A percentile compares a stretch with the other conserved stretches of the same genome.
Conservation (phyloP, 2,888 invertebrate genomes). For the Aphodius sticticus region DNA sequence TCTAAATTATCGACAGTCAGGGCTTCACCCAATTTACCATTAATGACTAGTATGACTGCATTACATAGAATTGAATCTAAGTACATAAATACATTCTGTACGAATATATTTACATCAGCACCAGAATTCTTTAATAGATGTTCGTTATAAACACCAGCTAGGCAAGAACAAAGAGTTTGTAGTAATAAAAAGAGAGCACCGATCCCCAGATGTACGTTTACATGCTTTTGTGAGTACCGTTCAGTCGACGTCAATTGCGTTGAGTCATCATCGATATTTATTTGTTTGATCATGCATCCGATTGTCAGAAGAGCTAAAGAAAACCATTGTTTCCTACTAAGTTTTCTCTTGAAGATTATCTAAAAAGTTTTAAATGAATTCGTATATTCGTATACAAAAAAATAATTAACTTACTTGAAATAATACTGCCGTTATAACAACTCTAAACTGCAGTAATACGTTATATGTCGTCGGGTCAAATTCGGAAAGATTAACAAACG, state of each 20-base stretch:
- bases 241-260: conserved; percentile 44
- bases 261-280: conserved; percentile 61
- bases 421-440: conserved; percentile 89
- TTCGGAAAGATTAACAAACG: conserved; percentile 87
- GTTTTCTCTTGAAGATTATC: conserved; percentile 84
- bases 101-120: conserved; percentile 84
- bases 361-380: conserved; percentile 60
- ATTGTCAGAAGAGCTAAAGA: conserved; percentile 85
- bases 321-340: conserved; percentile 86
- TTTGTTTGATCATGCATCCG: conserved; percentile 92
- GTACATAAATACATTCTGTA: conserved; percentile 97
- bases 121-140: conserved; percentile 89
- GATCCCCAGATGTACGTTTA: conserved; percentile 63
- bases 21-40: conserved; percentile 70
- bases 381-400: conserved; percentile 23
- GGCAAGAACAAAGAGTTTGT: conserved; percentile 89
- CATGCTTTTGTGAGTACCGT: conserved; percentile 52
- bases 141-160: conserved; percentile 96
- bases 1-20: conserved; percentile 66
- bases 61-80: conserved; percentile 94
- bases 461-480: conserved; percentile 97
- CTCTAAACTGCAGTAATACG: conserved; percentile 86
- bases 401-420: conserved; percentile 76
- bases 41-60: conserved; percentile 71
- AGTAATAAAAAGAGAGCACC: conserved; percentile 73